A percentile compares a stretch with the other conserved stretches of the same genome.
phyloP scores from a whole-genome alignment of 2,797 vertebrate genomes.

The Cottoperca gobio region DNA sequence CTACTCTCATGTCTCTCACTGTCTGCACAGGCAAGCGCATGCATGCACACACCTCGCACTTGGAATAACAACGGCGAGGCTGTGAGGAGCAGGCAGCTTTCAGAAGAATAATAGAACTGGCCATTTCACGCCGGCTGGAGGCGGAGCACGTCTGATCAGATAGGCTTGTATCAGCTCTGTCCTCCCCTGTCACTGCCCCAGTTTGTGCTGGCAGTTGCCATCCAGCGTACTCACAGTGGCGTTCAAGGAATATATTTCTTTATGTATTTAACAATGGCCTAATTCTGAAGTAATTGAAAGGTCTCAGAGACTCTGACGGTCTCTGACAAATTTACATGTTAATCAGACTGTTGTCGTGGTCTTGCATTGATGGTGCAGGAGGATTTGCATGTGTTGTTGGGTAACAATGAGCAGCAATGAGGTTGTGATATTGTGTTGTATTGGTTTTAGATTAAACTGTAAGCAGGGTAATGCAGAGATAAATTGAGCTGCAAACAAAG shows the following conservation, averaged over 20 bases:
- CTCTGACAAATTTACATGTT: background rate
- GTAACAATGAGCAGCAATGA: constrained; percentile 4
- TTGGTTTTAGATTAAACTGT: background rate
- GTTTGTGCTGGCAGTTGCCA: constrained; percentile 21
- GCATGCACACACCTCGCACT: background rate
- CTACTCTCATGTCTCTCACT: background rate
- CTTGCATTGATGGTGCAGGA: background rate
- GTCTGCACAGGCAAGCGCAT: background rate
- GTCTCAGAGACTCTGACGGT: background rate
- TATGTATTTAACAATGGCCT: constrained; percentile 22
- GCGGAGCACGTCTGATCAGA: constrained; percentile 43
- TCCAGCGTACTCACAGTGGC: background rate
- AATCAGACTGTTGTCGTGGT: background rate
- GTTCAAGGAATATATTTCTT: constrained; percentile 12
- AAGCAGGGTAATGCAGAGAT: constrained; percentile 20
- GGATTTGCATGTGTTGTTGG: background rate
- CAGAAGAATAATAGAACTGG: constrained; percentile 38
- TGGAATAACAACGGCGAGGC: constrained; percentile 26
- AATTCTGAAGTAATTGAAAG: background rate
- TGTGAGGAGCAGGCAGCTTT: constrained; percentile 15
- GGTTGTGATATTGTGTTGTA: background rate
- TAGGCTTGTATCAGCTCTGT: constrained; percentile 44
- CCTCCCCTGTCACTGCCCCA: constrained; percentile 32
- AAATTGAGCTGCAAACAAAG: constrained; percentile 34
- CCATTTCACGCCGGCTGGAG: constrained; percentile 35